phyloP scores from a whole-genome alignment of 2,113 vertebrate species.

The Nothoprocta pentlandii region DNA sequence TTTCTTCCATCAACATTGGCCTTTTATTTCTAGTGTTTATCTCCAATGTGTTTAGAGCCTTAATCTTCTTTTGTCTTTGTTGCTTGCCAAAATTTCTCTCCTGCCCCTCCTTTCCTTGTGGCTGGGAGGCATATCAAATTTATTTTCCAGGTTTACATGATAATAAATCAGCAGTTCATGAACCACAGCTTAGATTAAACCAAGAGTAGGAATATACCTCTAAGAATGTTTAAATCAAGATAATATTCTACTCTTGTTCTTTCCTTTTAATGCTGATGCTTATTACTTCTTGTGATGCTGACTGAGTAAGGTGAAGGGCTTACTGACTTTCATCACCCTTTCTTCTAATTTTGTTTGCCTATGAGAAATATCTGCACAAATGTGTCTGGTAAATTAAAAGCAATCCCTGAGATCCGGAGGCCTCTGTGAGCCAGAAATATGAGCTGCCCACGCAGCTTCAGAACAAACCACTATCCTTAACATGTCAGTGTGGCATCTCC shows the following conservation, averaged over 20 bases:
- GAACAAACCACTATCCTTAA: background rate
- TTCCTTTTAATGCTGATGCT: background rate
- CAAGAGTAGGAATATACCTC: background rate
- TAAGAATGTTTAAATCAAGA: background rate
- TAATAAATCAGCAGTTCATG: background rate
- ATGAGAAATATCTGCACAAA: background rate
- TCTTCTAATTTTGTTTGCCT: slow-evolving; percentile 1
- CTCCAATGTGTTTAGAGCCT: background rate
- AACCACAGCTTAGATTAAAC: background rate
- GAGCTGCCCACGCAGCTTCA: background rate
- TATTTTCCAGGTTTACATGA: background rate
- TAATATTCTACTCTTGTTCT: background rate
- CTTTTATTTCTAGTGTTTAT: background rate
- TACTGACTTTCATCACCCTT: background rate
- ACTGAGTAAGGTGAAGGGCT: background rate
- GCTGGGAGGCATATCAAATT: background rate
- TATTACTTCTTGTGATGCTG: background rate
- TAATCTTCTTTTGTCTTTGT: background rate
- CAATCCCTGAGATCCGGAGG: background rate
- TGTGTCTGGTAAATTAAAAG: background rate
- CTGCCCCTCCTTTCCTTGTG: background rate
- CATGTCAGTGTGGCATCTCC: background rate
- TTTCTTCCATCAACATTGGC: background rate
- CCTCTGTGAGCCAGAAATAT: background rate
- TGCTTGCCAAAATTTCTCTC: background rate